These are phyloP conservation scores for Tadarida brasiliensis DNA, from an alignment of 2,797 vertebrate species.

Conservation along the genomic window DNA sequence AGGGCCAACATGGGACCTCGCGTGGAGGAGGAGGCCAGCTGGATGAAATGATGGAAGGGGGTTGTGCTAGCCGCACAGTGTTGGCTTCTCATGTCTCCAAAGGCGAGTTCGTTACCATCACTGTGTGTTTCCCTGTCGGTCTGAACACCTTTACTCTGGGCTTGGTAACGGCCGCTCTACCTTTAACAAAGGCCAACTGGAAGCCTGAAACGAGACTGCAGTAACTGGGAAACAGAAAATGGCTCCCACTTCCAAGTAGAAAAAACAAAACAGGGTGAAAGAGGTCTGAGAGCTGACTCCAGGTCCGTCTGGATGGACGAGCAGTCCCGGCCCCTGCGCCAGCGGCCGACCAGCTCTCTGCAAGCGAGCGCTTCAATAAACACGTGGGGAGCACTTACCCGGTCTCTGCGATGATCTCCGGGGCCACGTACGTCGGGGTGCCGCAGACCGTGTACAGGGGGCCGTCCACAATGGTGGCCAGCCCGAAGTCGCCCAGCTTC, in stretches of 20 bases:
- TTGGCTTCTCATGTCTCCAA: conserved; percentile 53
- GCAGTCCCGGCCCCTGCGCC: neutral
- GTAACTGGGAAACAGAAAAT: conserved; percentile 51
- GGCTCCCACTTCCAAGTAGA: neutral
- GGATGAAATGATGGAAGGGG: conserved; percentile 39
- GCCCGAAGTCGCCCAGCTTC: conserved; percentile 97
- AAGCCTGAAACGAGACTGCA: conserved; percentile 41
- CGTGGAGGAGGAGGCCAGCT: neutral
- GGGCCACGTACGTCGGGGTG: conserved; percentile 98
- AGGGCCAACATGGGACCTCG: neutral
- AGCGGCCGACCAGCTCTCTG: neutral
- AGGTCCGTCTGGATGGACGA: neutral
- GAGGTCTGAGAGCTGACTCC: neutral
- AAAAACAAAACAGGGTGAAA: neutral
- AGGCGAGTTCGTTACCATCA: conserved; percentile 13
- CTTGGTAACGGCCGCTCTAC: conserved; percentile 11
- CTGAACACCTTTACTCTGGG: conserved; percentile 39
- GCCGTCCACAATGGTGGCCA: conserved; percentile 96
- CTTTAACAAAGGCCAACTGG: conserved; percentile 56
- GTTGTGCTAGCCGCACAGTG: neutral
- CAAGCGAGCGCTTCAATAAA: neutral
- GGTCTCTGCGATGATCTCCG: conserved; percentile 97
- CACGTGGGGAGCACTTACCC: conserved; percentile 89
- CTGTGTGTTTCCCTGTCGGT: conserved; percentile 7
- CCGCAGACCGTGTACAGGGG: conserved; percentile 97